phyloP scores from a whole-genome alignment of 2,113 vertebrate genomes.

The Ictidomys tridecemlineatus region DNA sequence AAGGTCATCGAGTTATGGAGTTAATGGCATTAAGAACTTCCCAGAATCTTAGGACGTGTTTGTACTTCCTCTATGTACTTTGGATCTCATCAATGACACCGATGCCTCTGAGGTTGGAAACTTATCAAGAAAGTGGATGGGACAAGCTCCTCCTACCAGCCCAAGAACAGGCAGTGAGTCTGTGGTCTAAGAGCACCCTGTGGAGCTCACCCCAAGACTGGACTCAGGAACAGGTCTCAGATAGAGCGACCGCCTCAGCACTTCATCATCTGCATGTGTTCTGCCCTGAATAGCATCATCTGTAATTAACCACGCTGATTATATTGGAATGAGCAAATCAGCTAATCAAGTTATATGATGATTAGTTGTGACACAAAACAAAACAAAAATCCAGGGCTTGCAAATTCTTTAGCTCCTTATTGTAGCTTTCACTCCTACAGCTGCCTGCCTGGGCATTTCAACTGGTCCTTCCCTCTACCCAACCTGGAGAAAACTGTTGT shows the following conservation, averaged over 20 bases:
- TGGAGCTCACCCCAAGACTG: not conserved
- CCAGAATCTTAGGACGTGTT: not conserved
- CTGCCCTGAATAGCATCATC: slow-evolving; percentile 69
- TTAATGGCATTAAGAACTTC: not conserved
- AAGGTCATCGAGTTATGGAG: not conserved
- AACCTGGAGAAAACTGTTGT: not conserved
- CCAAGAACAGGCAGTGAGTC: not conserved
- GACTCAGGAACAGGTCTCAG: slow-evolving; percentile 23
- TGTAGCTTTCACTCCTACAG: not conserved
- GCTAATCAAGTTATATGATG: slow-evolving; percentile 60
- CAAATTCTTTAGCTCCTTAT: slow-evolving; percentile 64
- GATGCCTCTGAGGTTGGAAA: not conserved
- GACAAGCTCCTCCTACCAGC: not conserved
- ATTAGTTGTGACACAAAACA: slow-evolving; percentile 64
- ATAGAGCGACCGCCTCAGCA: not conserved
- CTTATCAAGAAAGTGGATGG: not conserved
- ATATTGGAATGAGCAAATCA: slow-evolving; percentile 67
- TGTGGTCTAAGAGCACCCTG: not conserved
- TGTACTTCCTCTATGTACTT: not conserved
- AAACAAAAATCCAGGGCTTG: slow-evolving; percentile 57
- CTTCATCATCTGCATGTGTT: slow-evolving; percentile 37
- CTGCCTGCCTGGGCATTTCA: not conserved
- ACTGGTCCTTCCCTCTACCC: not conserved
- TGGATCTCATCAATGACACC: not conserved
- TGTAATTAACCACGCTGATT: slow-evolving; percentile 74